Conservation (phyloP, 2,113 vertebrate genomes). For the Phyllostomus hastatus region DNA sequence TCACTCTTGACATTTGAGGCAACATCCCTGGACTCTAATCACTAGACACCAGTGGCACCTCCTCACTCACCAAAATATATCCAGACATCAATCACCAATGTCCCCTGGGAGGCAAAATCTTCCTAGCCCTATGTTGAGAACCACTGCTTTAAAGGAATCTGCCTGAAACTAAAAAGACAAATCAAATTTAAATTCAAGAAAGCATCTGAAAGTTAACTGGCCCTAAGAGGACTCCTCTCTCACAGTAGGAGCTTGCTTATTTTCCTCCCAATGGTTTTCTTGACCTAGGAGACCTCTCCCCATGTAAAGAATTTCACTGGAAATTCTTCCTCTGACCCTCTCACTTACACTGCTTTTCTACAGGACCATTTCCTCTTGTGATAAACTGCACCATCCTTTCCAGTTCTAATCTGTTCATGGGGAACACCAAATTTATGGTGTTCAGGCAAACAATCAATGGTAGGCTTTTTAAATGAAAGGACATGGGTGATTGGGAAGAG, state of each 20-base stretch:
- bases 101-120: not conserved
- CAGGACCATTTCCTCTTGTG: not conserved
- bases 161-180: not conserved
- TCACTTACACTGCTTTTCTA: not conserved
- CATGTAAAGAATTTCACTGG: not conserved
- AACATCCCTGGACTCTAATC: not conserved
- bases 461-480: constrained; percentile 31
- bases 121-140: not conserved
- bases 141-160: not conserved
- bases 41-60: not conserved
- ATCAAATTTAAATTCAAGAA: not conserved
- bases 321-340: not conserved
- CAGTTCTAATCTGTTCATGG: not conserved
- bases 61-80: not conserved
- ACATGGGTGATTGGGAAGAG: not conserved
- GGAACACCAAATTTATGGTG: not conserved
- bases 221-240: not conserved
- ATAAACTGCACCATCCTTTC: not conserved
- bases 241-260: not conserved
- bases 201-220: not conserved
- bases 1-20: not conserved
- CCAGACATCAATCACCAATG: not conserved
- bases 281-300: not conserved
- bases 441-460: constrained; percentile 13
- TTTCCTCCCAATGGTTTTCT: not conserved